Evolutionary conservation across 2,113 vertebrate genomes (phyloP), one percentile per base, ranked within the genome.

Genomic region (Tauraco erythrolophus): DNA sequence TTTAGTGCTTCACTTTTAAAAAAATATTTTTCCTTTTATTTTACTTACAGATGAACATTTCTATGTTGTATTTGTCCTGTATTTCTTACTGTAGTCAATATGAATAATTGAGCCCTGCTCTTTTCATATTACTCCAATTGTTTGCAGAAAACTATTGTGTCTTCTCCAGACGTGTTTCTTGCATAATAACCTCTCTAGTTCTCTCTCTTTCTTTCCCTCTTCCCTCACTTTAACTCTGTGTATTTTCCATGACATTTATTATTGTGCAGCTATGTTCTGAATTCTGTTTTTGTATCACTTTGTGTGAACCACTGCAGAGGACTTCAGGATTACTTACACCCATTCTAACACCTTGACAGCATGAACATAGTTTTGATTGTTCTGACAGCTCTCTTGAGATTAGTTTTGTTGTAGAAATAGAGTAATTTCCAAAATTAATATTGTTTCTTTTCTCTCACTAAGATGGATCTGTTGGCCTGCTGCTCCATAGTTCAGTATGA

Each of bases 311-410:
- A 2, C 33, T 91, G 54, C 54, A 84, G 88, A 82, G 53, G 14
- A 90, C 46, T 88, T 90, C 41, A 88, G n/a, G 21, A 74, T 79
- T 83, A 56, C 43, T 92, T 93, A 88, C 93, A 92, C 87, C 65
- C 31, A 57, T 81, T 19, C 58, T 88, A 88, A 92, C 68, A 71
- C 45, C 58, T 66, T 60, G 66, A 93, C 58, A 92, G 28, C 48
- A 57, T 31, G 54, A 81, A 86, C 4, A 2, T 37, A 65, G 25
- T 60, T 94, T 83, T 90, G 71, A 93, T 88, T 90, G 50, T 74
- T 94, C 46, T 78, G 89, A 35, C 13, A 89, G 33, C 24, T 89
- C 56, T 86, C 71, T 60, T 22, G 15, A 84, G 45, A 75, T 92
- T 91, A 77, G 8, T 30, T 2, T 70, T 77, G 31, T 79, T 56